Evolutionary conservation across 2,797 vertebrate species (phyloP).

Genomic region (Sebastes minor): DNA sequence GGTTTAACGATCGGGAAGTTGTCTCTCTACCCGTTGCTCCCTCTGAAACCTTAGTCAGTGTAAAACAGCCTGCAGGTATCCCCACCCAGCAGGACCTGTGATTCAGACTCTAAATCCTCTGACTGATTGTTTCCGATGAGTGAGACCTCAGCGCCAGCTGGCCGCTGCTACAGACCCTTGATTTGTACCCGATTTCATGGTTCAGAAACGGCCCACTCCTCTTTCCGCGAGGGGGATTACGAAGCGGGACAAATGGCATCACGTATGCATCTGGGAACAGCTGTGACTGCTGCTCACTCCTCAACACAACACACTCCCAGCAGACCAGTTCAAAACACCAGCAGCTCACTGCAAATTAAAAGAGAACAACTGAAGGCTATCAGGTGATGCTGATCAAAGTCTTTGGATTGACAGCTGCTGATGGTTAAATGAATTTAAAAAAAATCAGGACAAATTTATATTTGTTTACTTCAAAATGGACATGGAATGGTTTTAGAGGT

Average conservation of each 20-base stretch:
- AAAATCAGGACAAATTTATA: background rate
- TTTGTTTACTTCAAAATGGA: background rate
- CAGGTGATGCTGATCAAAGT: constrained; percentile 34
- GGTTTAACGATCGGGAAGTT: constrained; percentile 29
- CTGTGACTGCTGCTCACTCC: constrained; percentile 73
- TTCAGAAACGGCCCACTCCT: constrained; percentile 63
- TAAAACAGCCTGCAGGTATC: constrained; percentile 58
- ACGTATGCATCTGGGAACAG: constrained; percentile 83
- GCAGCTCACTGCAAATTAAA: constrained; percentile 36
- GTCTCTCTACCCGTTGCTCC: constrained; percentile 24
- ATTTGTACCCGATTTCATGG: constrained; percentile 82
- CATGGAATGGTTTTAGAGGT: background rate
- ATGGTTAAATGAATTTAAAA: background rate
- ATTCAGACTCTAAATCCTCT: constrained; percentile 68
- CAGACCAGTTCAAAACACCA: constrained; percentile 40
- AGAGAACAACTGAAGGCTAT: constrained; percentile 42
- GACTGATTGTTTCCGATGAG: constrained; percentile 80
- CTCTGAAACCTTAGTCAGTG: constrained; percentile 45
- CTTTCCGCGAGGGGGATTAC: constrained; percentile 76
- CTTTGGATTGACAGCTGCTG: constrained; percentile 18
- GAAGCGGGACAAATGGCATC: constrained; percentile 80
- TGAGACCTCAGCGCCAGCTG: constrained; percentile 76
- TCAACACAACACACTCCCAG: constrained; percentile 37
- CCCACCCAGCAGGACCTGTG: constrained; percentile 49
- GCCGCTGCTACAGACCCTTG: constrained; percentile 64